Conservation (phyloP, 2,797 vertebrate species). For the Cyprinodon diabolis region DNA sequence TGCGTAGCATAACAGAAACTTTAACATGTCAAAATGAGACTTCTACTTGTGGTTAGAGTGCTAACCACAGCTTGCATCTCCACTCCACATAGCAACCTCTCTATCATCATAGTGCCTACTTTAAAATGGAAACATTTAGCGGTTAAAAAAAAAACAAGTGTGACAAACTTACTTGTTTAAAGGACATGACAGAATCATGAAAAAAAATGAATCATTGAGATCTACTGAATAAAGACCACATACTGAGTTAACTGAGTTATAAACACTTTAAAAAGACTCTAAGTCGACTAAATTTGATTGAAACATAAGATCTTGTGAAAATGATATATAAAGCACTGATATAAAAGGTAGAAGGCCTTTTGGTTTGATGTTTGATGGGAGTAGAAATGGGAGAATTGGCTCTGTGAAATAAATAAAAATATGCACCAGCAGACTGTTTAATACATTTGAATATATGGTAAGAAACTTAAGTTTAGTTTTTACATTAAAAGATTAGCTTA, state of each 20-base stretch:
- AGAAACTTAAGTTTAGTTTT: too few species aligned
- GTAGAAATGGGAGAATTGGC: too few species aligned
- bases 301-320: background rate
- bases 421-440: too few species aligned
- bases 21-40: background rate
- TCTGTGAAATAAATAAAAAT: too few species aligned
- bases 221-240: background rate
- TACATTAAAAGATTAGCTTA: too few species aligned
- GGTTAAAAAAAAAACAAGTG: constrained; percentile 4
- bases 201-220: background rate
- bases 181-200: background rate
- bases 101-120: background rate
- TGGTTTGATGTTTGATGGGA: too few species aligned
- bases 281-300: background rate
- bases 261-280: background rate
- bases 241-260: background rate
- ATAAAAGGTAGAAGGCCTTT: too few species aligned
- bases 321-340: background rate
- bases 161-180: background rate
- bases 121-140: background rate
- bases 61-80: background rate
- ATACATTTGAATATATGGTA: too few species aligned
- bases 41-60: background rate
- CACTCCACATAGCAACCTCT: background rate
- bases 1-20: background rate